Evolutionary conservation across 2,113 vertebrate species (phyloP).

Genomic region (Amia ocellicauda): DNA sequence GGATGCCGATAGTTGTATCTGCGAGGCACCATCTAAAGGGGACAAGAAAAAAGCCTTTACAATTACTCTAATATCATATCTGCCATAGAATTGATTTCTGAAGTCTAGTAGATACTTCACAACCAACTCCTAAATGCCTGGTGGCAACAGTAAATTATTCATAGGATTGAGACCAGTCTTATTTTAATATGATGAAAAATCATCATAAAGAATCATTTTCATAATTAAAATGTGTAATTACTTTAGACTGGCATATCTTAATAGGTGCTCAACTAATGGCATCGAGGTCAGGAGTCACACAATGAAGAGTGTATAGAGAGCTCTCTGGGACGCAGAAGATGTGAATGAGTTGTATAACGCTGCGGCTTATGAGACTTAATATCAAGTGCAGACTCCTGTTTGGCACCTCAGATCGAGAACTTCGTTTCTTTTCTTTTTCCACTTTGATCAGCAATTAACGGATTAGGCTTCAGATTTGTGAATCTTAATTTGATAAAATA

Average conservation of each 20-base stretch:
- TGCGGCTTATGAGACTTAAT: neutral
- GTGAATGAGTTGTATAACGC: neutral
- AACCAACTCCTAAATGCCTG: slow-evolving; percentile 18
- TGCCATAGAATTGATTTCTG: neutral
- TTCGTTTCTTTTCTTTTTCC: no score
- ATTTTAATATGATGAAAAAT: slow-evolving; percentile 26
- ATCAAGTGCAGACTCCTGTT: neutral
- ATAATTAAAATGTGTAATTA: slow-evolving; percentile 20
- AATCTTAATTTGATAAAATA: slow-evolving; percentile 36
- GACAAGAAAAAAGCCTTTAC: neutral
- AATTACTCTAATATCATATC: slow-evolving; percentile 1
- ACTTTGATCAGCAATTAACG: slow-evolving; percentile 42
- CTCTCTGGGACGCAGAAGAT: neutral
- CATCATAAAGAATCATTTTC: slow-evolving; percentile 23
- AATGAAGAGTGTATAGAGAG: neutral
- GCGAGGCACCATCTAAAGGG: neutral
- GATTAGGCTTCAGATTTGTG: slow-evolving; percentile 36
- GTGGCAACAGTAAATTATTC: slow-evolving; percentile 26
- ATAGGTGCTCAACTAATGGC: neutral
- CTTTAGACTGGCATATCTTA: slow-evolving; percentile 1
- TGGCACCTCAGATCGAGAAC: no score
- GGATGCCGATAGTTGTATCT: neutral
- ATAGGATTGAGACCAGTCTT: slow-evolving; percentile 15
- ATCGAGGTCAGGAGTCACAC: neutral
- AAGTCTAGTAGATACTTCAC: slow-evolving; percentile 1